These are phyloP conservation scores for Rhabdophis nuchalis DNA, from an alignment of 2,797 vertebrate species.

Conservation along the genomic window DNA sequence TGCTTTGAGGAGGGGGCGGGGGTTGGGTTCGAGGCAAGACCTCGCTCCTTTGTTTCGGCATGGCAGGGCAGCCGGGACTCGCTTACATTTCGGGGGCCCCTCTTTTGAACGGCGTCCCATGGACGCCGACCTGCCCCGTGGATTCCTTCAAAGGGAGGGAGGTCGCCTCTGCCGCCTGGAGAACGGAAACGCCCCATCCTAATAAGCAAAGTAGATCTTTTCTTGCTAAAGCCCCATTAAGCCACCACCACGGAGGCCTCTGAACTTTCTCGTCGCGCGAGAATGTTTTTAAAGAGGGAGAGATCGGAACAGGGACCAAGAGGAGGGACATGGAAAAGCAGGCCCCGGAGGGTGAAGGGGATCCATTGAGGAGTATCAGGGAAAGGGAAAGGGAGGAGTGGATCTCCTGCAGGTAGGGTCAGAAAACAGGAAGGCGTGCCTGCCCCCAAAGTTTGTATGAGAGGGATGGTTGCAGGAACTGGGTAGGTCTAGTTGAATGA, in stretches of 20 bases:
- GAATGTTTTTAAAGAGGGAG: background rate
- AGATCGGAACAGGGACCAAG: background rate
- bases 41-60: background rate
- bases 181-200: background rate
- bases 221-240: background rate
- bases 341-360: background rate
- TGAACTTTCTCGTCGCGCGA: background rate
- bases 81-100: background rate
- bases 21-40: constrained; percentile 4
- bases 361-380: background rate
- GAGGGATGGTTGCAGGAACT: background rate
- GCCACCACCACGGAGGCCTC: background rate
- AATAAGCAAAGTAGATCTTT: background rate
- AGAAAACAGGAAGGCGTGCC: background rate
- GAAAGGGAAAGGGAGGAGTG: background rate
- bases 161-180: background rate
- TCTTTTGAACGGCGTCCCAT: background rate
- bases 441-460: background rate
- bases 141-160: background rate
- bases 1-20: background rate
- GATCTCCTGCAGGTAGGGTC: background rate
- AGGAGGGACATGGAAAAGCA: background rate
- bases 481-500: no score
- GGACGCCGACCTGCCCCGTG: no score
- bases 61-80: background rate